Evolutionary conservation across 2,113 vertebrate genomes (phyloP).

Genomic region (Ahaetulla prasina): DNA sequence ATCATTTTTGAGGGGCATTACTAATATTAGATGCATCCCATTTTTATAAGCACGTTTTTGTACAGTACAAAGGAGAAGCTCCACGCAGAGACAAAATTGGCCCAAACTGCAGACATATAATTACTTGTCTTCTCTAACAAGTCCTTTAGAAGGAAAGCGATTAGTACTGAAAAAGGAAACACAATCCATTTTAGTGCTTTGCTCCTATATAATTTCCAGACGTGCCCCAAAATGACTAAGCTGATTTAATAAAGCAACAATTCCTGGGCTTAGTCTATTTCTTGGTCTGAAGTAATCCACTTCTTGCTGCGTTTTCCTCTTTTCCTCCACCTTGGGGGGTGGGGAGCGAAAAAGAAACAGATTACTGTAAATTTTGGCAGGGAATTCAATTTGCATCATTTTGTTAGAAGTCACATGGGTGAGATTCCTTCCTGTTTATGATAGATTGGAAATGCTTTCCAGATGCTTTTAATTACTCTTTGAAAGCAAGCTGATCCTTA

Average conservation of each 20-base stretch:
- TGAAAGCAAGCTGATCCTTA: conserved; percentile 67
- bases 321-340: conserved; percentile 30
- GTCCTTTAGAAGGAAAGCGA: conserved; percentile 54
- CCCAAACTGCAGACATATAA: conserved; percentile 31
- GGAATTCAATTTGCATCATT: conserved; percentile 70
- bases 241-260: conserved; percentile 48
- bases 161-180: conserved; percentile 39
- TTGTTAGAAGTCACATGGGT: conserved; percentile 78
- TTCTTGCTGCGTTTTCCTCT: conserved; percentile 48
- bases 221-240: conserved; percentile 38
- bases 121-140: conserved; percentile 53
- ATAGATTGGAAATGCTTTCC: conserved; percentile 76
- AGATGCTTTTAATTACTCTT: conserved; percentile 80
- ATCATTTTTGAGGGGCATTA: background rate
- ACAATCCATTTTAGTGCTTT: conserved; percentile 49
- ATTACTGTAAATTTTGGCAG: conserved; percentile 77
- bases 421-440: conserved; percentile 80
- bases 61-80: background rate
- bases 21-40: background rate
- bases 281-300: conserved; percentile 32
- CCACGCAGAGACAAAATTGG: background rate
- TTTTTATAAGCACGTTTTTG: background rate
- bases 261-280: conserved; percentile 41
- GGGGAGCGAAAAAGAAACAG: conserved; percentile 58
- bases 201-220: conserved; percentile 37